Evolutionary conservation across 2,888 invertebrate genomes (phyloP), one percentile per base, ranked within the genome.

Genomic region (Choreutis nemorana): DNA sequence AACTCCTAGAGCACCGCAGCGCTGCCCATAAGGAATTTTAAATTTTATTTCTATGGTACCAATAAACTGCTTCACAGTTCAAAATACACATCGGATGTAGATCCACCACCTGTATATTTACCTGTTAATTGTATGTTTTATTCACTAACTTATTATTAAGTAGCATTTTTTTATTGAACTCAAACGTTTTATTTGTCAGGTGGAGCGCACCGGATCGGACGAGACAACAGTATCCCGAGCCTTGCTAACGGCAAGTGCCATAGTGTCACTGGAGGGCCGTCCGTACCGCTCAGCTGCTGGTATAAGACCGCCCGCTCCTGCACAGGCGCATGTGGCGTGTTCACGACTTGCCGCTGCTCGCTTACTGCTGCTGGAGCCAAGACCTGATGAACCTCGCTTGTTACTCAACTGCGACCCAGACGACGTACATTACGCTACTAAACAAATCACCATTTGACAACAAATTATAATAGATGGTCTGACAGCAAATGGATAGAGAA

Each of bases 121-220:
- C n/a, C n/a, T n/a, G n/a, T n/a, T n/a, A n/a, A n/a, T n/a, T n/a
- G n/a, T n/a, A n/a, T n/a, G n/a, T n/a, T n/a, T n/a, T n/a, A n/a
- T n/a, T n/a, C n/a, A n/a, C n/a, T n/a, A n/a, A n/a, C n/a, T n/a
- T n/a, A n/a, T n/a, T n/a, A n/a, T n/a, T n/a, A n/a, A n/a, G n/a
- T n/a, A n/a, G n/a, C n/a, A n/a, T n/a, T n/a, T n/a, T n/a, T n/a
- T n/a, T n/a, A n/a, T n/a, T n/a, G n/a, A n/a, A n/a, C n/a, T n/a
- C n/a, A n/a, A n/a, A n/a, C n/a, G n/a, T n/a, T n/a, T n/a, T n/a
- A 24, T 8, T 9, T 48, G 49, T 9, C 55, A 85, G 85, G 82
- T 86, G 33, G 85, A 87, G 39, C 81, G 93, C 34, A 91, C 91
- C 0, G 95, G 96, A 0, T 82, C 94, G 2, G 97, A 97, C 55